Evolutionary conservation across 1,140 invertebrate genomes (phyloP), one percentile per base, ranked within the genome.

Genomic region (Drosophila ambigua): DNA sequence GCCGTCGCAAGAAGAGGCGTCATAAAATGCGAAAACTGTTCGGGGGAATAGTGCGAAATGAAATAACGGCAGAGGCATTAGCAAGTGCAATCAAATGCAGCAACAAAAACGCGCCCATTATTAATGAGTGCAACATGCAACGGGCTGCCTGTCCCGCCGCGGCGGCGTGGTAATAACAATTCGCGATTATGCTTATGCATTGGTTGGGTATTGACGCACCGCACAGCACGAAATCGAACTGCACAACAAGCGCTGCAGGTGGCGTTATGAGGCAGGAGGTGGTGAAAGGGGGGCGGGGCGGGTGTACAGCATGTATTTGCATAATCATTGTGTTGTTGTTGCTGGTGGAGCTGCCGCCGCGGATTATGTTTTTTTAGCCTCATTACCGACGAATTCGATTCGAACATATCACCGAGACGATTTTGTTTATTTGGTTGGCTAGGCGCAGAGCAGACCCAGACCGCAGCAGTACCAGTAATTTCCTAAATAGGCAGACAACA

Each of bases 371-470:
- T 44, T 52, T 72, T 41, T 54, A 16, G 46, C 35, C 16, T 61
- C 23, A 26, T 74, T 69, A 65, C 66, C 53, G 67, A 54, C 66
- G 52, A 63, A 84, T 87, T 87, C 67, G 67, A 87, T 77, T 82
- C 63, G 75, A 82, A 88, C 83, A 88, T 88, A 88, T 88, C 83
- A 87, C 83, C 51, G 62, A 83, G 80, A 83, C 84, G 79, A 83
- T 84, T 84, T 80, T 72, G 73, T 88, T 88, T 88, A 88, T 65
- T 79, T 89, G 84, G 72, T 88, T 89, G 65, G 83, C 79, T 83
- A 79, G 59, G 60, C 67, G 58, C 51, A 69, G 35, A 13, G 58
- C 51, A 69, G 35, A 13, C 35, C 26, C 83, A 83, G 61, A 71
- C 52, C 74, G 58, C 60, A 75, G 74, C 64, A 31, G 61, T 45